A percentile compares a stretch with the other conserved stretches of the same genome.
Evolutionary conservation across 2,113 vertebrate genomes (phyloP).

Genomic region (Tautogolabrus adspersus): DNA sequence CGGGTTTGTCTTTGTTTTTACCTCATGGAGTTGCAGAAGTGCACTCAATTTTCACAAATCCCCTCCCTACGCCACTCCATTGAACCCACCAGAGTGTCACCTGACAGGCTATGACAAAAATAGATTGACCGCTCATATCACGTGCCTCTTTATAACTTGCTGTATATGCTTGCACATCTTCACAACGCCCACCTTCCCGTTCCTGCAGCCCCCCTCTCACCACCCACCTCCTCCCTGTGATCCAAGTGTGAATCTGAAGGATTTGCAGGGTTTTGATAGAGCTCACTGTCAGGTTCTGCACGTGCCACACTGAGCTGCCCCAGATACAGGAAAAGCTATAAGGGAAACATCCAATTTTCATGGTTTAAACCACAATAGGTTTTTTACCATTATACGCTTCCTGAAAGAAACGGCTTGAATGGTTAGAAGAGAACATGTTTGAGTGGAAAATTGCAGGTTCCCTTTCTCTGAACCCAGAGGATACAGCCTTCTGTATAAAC

Average conservation of each 20-base stretch:
- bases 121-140: neutral
- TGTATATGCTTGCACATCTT: neutral
- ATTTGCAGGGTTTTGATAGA: constrained; percentile 43
- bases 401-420: constrained; percentile 7
- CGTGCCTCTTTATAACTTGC: neutral
- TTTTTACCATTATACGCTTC: constrained; percentile 27
- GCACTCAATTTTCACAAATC: constrained; percentile 9
- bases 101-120: neutral
- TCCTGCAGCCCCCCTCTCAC: neutral
- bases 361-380: constrained; percentile 36
- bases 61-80: neutral
- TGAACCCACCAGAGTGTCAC: neutral
- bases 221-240: constrained; percentile 23
- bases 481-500: neutral
- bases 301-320: constrained; percentile 42
- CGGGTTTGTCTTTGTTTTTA: neutral
- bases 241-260: constrained; percentile 47
- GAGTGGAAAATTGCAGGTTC: constrained; percentile 15
- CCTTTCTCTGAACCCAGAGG: neutral
- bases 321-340: constrained; percentile 23
- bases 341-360: constrained; percentile 30
- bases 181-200: constrained; percentile 7
- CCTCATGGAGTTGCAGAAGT: neutral
- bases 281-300: constrained; percentile 31
- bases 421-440: neutral